A percentile compares a stretch with the other conserved stretches of the same genome.
Conservation (phyloP, 2,113 vertebrate species). For the Psettodes erumei region DNA sequence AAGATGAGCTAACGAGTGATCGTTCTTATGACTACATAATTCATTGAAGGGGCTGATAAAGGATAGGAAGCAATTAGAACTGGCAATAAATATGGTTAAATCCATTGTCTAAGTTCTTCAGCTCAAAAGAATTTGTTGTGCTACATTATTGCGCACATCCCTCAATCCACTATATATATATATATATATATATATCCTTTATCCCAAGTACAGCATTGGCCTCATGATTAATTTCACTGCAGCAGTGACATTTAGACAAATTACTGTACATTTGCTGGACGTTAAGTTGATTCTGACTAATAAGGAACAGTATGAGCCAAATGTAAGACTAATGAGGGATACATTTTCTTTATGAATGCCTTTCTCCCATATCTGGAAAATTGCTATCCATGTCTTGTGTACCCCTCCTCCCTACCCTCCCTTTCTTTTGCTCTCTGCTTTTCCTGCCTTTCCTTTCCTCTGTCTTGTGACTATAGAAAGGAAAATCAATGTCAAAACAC, state of each 20-base stretch:
- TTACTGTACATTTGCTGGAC: constrained; percentile 7
- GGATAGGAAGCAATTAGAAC: no score
- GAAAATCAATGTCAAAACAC: constrained; percentile 25
- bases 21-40: no score
- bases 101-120: no score
- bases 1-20: no score
- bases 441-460: neutral
- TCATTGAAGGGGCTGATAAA: no score
- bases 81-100: no score
- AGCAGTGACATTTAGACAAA: constrained; percentile 16
- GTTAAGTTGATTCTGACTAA: constrained; percentile 39
- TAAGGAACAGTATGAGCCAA: constrained; percentile 32
- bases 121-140: no score
- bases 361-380: constrained; percentile 1
- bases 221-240: neutral
- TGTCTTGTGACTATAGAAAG: neutral
- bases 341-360: constrained; percentile 14
- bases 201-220: no score
- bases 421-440: neutral
- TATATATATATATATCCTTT: no score
- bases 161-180: no score
- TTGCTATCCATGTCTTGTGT: neutral
- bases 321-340: constrained; percentile 30
- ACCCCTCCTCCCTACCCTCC: neutral
- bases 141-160: neutral